phyloP scores from a whole-genome alignment of 2,888 invertebrate species.

The Pomacea canaliculata region DNA sequence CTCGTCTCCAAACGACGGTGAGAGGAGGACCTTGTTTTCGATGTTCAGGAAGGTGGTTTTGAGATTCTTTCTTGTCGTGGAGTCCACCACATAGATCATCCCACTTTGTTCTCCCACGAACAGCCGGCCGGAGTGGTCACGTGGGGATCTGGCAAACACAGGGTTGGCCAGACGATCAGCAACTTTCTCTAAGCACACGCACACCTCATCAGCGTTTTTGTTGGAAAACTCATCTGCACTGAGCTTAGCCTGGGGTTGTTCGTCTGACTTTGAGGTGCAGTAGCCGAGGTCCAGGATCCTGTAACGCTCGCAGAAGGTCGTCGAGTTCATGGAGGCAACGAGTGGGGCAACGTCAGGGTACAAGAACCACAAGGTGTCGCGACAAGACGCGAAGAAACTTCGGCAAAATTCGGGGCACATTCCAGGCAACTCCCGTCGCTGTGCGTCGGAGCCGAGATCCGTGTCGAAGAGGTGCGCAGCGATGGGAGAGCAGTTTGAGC shows the following conservation, averaged over 20 bases:
- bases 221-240: slow-evolving; percentile 20
- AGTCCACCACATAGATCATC: slow-evolving; percentile 1
- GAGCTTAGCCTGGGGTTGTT: slow-evolving; percentile 30
- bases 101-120: slow-evolving; percentile 61
- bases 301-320: slow-evolving; percentile 48
- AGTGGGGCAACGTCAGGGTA: slow-evolving; percentile 31
- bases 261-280: slow-evolving; percentile 60
- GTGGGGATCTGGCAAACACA: slow-evolving; percentile 51
- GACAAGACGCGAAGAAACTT: slow-evolving; percentile 49
- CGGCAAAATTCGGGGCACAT: slow-evolving; percentile 56
- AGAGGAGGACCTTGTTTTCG: slow-evolving; percentile 3
- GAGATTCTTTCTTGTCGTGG: slow-evolving; percentile 10
- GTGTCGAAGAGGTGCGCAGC: slow-evolving; percentile 10
- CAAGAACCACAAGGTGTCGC: slow-evolving; percentile 42
- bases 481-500: slow-evolving; percentile 16
- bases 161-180: slow-evolving; percentile 48
- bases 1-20: slow-evolving; percentile 18
- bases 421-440: slow-evolving; percentile 55
- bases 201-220: slow-evolving; percentile 47
- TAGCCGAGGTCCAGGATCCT: slow-evolving; percentile 54
- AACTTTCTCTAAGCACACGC: slow-evolving; percentile 60
- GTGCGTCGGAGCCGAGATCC: not conserved
- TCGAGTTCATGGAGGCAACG: slow-evolving; percentile 13
- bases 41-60: slow-evolving; percentile 25
- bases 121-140: slow-evolving; percentile 58